A percentile compares a stretch with the other conserved stretches of the same genome.
Evolutionary conservation across 2,888 invertebrate species (phyloP).

Genomic region (Papilio protenor): DNA sequence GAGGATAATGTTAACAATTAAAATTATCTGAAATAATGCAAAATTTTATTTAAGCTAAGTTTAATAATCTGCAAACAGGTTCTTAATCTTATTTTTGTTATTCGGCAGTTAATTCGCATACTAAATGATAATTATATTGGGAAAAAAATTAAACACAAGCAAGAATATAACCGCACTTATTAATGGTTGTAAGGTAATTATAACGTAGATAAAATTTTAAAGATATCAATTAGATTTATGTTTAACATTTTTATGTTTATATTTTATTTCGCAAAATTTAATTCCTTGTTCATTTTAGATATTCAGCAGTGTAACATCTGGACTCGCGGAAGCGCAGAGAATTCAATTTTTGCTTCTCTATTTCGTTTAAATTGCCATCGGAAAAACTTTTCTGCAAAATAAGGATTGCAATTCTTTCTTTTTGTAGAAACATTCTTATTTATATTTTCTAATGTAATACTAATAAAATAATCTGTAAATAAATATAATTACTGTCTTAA

Average conservation of each 20-base stretch:
- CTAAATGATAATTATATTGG: slow-evolving; percentile 12
- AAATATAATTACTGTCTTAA: too few relatives aligned
- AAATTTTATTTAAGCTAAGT: not conserved
- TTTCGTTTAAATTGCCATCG: slow-evolving; percentile 45
- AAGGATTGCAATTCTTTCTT: slow-evolving; percentile 18
- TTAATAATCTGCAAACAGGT: slow-evolving; percentile 3
- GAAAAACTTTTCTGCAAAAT: slow-evolving; percentile 37
- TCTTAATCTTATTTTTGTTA: not conserved
- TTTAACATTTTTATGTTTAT: slow-evolving; percentile 19
- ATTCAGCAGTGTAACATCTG: slow-evolving; percentile 46
- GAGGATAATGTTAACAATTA: not conserved
- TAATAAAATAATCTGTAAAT: too few relatives aligned
- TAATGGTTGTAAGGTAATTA: slow-evolving; percentile 14
- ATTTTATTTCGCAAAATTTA: slow-evolving; percentile 43
- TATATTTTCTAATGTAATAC: not conserved
- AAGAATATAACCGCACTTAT: not conserved
- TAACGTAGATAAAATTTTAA: slow-evolving; percentile 3
- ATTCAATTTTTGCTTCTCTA: slow-evolving; percentile 47
- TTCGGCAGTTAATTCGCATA: not conserved
- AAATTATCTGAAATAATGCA: not conserved
- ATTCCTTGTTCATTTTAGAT: slow-evolving; percentile 43
- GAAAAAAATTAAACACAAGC: slow-evolving; percentile 3
- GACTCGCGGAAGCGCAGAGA: slow-evolving; percentile 46
- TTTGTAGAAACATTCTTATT: not conserved
- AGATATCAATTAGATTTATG: slow-evolving; percentile 5